phyloP scores from a whole-genome alignment of 2,888 invertebrate genomes.

The Drosophila prolongata region DNA sequence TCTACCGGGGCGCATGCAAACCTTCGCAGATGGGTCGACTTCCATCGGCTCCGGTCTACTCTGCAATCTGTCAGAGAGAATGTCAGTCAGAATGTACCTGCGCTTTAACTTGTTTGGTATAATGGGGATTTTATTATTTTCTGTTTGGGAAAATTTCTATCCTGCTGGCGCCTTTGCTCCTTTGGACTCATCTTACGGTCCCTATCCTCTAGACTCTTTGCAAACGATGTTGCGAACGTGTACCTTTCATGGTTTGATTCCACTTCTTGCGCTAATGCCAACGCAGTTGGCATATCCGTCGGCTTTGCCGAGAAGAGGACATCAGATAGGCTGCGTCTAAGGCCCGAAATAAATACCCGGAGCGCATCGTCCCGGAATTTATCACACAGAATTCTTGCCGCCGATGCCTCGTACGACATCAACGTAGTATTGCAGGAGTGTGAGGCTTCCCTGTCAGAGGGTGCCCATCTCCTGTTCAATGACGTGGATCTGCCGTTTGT shows the following conservation, averaged over 20 bases:
- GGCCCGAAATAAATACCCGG: neutral
- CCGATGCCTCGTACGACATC: no score
- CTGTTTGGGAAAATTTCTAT: neutral
- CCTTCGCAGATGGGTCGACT: neutral
- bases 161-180: neutral
- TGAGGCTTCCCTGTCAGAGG: no score
- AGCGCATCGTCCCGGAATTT: neutral
- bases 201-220: neutral
- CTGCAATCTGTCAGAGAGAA: no score
- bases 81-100: neutral
- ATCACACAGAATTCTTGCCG: neutral
- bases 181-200: neutral
- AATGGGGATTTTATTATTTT: no score
- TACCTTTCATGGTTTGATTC: constrained; percentile 1
- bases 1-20: neutral
- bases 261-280: neutral
- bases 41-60: neutral
- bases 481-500: neutral
- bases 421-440: no score
- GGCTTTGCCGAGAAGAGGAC: neutral
- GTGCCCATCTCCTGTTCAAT: neutral
- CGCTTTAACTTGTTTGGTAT: neutral
- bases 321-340: neutral
- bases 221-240: no score
- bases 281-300: neutral